Evolutionary conservation across 2,797 vertebrate genomes (phyloP), one percentile per base, ranked within the genome.

Genomic region (Urosaurus nigricauda): DNA sequence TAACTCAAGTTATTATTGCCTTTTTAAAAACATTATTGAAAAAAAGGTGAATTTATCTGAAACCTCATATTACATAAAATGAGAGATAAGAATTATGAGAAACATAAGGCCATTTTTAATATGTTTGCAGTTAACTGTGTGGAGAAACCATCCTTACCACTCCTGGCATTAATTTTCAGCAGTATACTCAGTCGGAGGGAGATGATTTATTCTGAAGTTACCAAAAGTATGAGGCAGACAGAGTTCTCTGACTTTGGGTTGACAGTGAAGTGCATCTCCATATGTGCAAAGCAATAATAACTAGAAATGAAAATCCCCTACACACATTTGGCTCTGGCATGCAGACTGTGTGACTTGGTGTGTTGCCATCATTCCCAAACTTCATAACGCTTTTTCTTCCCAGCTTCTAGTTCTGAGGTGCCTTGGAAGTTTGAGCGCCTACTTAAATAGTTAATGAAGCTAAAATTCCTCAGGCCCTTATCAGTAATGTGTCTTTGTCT

Each of bases 371-470:
- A 85, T 85, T 93, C 91, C 85, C 92, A 83, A 93, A 60, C 17
- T 84, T 84, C 91, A 90, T 85, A 92, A 91, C 92, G 87, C 89
- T 94, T 95, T 94, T 93, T 93, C 92, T 88, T 88, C 90, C 92
- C 53, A 90, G 74, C 65, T 93, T 43, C 53, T 1, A 92, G 94
- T 93, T 93, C 43, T 89, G 90, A 91, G 94, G 90, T 95, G 91
- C 88, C 87, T 0, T 88, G 91, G 87, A 95, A 90, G 85, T 94
- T 91, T 94, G 93, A 94, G 90, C 89, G 91, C 85, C 90, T 94
- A 74, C 43, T 88, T 94, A 96, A 95, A 93, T 94, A 91, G 79
- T 93, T 88, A 91, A 65, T 85, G 73, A 91, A 94, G 91, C 0
- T n/a, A 87, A 88, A 21, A 88, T 82, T 93, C 88, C 24, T 90